Evolutionary conservation across 1,140 invertebrate species (phyloP).

Genomic region (Periplaneta americana): DNA sequence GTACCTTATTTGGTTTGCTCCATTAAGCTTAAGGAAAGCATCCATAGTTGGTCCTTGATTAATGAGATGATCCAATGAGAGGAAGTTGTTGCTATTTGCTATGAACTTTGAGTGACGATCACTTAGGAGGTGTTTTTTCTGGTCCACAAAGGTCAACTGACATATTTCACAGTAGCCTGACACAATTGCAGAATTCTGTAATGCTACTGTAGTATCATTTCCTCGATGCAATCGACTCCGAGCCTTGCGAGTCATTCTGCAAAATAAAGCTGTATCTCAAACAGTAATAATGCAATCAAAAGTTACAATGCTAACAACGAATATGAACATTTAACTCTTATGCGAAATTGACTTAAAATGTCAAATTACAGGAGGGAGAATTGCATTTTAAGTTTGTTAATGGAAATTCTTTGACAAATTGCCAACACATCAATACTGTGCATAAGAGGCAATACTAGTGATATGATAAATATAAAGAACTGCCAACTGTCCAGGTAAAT

Average conservation of each 20-base stretch:
- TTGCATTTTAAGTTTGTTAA: no score
- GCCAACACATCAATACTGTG: no score
- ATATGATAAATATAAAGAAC: no score
- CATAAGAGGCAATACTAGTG: no score
- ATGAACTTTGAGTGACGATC: conserved; percentile 64
- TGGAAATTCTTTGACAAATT: no score
- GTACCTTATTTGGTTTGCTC: conserved; percentile 37
- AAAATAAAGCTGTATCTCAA: conserved; percentile 6
- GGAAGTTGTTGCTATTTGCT: conserved; percentile 61
- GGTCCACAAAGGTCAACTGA: conserved; percentile 58
- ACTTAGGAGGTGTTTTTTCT: conserved; percentile 60
- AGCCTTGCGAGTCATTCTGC: conserved; percentile 56
- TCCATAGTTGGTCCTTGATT: conserved; percentile 52
- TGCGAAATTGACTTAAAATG: no score
- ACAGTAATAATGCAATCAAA: background rate
- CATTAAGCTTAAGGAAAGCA: conserved; percentile 50
- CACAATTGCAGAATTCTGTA: conserved; percentile 31
- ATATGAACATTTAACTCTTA: no score
- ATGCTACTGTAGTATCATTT: background rate
- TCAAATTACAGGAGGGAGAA: no score
- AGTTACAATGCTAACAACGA: no score
- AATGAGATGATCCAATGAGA: conserved; percentile 61
- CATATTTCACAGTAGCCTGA: conserved; percentile 72
- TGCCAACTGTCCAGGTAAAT: no score
- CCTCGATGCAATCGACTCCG: conserved; percentile 47